Percentiles rank a stretch among this genome's conserved stretches.
Evolutionary conservation across 2,888 invertebrate genomes (phyloP).

Genomic region (Onchidella celtica): DNA sequence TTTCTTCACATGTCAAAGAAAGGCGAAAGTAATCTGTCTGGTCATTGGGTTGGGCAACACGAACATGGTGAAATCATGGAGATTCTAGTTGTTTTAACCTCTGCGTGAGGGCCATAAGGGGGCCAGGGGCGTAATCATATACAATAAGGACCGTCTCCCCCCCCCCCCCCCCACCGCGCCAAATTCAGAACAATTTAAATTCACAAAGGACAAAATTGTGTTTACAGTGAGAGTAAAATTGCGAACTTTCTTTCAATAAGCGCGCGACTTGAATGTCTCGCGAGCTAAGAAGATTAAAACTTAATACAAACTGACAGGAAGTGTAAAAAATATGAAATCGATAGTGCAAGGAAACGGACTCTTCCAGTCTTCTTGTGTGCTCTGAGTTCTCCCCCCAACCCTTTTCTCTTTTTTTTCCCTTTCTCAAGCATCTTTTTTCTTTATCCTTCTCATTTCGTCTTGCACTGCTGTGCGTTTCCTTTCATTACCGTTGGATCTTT

Average conservation of each 20-base stretch:
- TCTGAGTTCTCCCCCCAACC: not conserved
- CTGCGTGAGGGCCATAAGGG: slow-evolving; percentile 18
- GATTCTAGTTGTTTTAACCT: slow-evolving; percentile 28
- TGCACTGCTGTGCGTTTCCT: not conserved
- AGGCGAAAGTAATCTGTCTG: slow-evolving; percentile 21
- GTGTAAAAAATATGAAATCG: slow-evolving; percentile 9
- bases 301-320: slow-evolving; percentile 16
- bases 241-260: not conserved
- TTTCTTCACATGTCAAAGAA: no score
- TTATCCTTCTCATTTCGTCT: not conserved
- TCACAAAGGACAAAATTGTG: not conserved
- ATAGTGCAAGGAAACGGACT: not conserved
- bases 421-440: not conserved
- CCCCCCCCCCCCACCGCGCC: not conserved
- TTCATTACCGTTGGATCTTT: not conserved
- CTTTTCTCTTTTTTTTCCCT: not conserved
- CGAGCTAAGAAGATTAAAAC: slow-evolving; percentile 16
- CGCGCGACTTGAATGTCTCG: slow-evolving; percentile 7
- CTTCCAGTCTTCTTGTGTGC: not conserved
- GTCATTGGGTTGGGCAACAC: not conserved
- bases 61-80: not conserved
- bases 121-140: not conserved
- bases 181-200: slow-evolving; percentile 30
- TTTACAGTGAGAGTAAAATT: slow-evolving; percentile 9
- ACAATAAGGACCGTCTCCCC: no score